Evolutionary conservation across 64 coral and sea anemone species (phyloP).

Genomic region (Stylophora pistillata): DNA sequence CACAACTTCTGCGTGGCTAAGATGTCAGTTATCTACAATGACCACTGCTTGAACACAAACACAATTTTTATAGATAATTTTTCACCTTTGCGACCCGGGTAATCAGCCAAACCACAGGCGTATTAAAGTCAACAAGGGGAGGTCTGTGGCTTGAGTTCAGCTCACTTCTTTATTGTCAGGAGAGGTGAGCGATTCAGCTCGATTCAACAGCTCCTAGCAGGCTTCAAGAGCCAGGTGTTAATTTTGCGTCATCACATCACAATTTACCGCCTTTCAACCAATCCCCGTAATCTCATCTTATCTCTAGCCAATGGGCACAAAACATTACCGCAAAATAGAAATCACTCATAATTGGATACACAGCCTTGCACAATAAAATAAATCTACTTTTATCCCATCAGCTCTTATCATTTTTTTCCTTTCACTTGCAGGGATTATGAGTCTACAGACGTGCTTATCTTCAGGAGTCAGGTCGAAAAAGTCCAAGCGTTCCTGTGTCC

Average conservation of each 20-base stretch:
- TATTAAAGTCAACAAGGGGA: background rate
- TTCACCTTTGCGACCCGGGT: background rate
- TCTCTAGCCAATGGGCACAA: background rate
- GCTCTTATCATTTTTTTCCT: background rate
- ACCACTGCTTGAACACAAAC: background rate
- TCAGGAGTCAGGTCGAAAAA: background rate
- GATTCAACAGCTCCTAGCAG: background rate
- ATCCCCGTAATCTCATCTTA: background rate
- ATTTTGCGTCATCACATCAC: background rate
- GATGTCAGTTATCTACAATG: background rate
- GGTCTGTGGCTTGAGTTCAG: background rate
- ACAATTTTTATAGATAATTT: background rate
- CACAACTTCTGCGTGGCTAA: background rate
- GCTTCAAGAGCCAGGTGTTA: background rate
- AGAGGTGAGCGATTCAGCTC: background rate
- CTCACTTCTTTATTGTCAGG: background rate
- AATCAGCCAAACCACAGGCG: background rate
- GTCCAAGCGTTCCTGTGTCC: background rate
- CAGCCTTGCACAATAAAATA: background rate
- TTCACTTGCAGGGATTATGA: background rate
- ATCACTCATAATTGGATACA: slow-evolving; percentile 1
- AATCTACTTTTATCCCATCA: background rate
- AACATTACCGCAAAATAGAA: background rate
- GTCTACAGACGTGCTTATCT: background rate
- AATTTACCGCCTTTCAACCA: background rate